A percentile compares a stretch with the other conserved stretches of the same genome.
Evolutionary conservation across 2,888 invertebrate genomes (phyloP).

Genomic region (Seira ritae): DNA sequence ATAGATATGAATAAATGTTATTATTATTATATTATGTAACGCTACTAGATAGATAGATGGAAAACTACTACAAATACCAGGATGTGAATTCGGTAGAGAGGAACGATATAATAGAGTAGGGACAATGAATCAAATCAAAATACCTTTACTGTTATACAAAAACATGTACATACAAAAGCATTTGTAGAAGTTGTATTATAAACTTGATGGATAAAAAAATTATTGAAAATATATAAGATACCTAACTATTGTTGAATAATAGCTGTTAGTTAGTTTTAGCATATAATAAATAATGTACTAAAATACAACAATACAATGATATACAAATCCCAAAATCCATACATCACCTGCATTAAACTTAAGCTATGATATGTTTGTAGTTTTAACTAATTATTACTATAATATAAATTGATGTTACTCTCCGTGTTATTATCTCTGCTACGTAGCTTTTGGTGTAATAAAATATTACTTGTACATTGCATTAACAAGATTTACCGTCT

Average conservation of each 20-base stretch:
- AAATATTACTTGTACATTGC: constrained; percentile 48
- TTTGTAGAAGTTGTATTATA: constrained; percentile 24
- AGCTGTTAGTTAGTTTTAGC: background rate
- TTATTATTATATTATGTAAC: too few relatives aligned
- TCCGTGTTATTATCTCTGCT: constrained; percentile 26
- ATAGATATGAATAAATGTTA: too few relatives aligned
- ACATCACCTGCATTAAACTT: constrained; percentile 53
- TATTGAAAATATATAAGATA: constrained; percentile 6
- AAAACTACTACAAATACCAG: constrained; percentile 14
- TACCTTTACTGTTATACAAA: constrained; percentile 29
- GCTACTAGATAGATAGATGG: background rate
- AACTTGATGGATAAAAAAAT: background rate
- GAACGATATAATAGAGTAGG: constrained; percentile 16
- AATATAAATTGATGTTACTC: constrained; percentile 20
- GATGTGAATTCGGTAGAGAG: constrained; percentile 16
- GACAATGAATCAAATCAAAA: constrained; percentile 51
- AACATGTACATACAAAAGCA: constrained; percentile 25
- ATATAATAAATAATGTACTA: too few relatives aligned
- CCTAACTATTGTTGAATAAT: background rate
- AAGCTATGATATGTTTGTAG: background rate
- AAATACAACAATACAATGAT: background rate
- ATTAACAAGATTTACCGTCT: constrained; percentile 25
- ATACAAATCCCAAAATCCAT: constrained; percentile 19
- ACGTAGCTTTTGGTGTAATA: constrained; percentile 61
- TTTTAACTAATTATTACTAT: constrained; percentile 30